Evolutionary conservation across 1,140 invertebrate species (phyloP).

Genomic region (Drosophila grimshawi): DNA sequence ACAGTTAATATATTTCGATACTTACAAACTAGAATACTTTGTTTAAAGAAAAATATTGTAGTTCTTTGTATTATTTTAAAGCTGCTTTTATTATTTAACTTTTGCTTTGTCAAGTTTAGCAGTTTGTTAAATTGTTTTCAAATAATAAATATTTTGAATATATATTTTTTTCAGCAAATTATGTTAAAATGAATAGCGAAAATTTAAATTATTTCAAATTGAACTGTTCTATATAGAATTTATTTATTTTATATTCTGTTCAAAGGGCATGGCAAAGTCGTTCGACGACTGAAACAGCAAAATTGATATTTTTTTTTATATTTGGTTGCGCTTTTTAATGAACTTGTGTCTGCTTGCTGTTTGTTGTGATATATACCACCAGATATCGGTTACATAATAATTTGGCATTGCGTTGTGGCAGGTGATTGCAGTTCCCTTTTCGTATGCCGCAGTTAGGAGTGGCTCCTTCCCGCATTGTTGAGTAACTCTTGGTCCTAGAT

Average conservation of each 20-base stretch:
- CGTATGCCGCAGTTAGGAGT: background rate
- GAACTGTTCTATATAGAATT: no score
- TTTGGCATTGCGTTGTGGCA: conserved; percentile 16
- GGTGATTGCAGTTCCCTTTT: conserved; percentile 7
- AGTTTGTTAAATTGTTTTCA: no score
- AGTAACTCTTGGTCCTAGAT: background rate
- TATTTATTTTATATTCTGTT: background rate
- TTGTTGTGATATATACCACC: conserved; percentile 15
- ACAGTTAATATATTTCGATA: no score
- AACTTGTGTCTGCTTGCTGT: conserved; percentile 30
- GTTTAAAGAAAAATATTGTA: no score
- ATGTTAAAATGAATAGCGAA: no score
- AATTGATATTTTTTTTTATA: conserved; percentile 10
- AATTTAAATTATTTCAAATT: no score
- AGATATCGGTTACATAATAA: conserved; percentile 50
- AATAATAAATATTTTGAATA: no score
- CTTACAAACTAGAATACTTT: no score
- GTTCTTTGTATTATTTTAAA: no score
- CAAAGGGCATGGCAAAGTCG: conserved; percentile 7
- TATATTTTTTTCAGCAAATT: no score
- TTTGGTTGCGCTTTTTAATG: conserved; percentile 44
- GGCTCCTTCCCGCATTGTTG: conserved; percentile 8
- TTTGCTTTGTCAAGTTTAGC: no score
- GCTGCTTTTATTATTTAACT: no score
- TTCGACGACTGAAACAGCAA: background rate